phyloP scores from a whole-genome alignment of 2,888 invertebrate species.

The Drosophila aldrichi region DNA sequence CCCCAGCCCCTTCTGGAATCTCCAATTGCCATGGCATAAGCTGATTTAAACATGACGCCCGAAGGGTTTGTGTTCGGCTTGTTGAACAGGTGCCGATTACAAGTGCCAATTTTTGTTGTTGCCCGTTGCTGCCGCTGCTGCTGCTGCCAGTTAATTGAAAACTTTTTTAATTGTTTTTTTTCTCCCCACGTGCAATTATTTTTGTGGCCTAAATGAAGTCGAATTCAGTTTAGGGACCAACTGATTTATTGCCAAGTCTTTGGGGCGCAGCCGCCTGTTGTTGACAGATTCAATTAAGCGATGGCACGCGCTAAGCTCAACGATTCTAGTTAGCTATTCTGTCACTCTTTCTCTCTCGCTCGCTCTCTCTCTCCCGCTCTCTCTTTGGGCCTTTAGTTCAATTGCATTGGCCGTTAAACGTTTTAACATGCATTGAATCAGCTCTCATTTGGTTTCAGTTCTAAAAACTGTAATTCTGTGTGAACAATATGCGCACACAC shows the following conservation, averaged over 20 bases:
- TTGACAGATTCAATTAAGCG: conserved; percentile 77
- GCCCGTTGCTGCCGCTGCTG: not conserved
- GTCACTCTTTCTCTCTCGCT: not conserved
- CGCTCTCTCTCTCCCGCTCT: not conserved
- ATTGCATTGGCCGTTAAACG: conserved; percentile 40
- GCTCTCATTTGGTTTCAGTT: conserved; percentile 43
- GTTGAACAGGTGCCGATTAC: conserved; percentile 80
- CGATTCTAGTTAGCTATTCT: conserved; percentile 5
- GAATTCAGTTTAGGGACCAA: conserved; percentile 41
- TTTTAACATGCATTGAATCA: conserved; percentile 23
- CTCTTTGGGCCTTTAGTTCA: conserved; percentile 7
- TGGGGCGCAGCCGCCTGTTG: conserved; percentile 45
- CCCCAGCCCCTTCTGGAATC: not conserved
- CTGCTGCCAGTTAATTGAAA: conserved; percentile 72
- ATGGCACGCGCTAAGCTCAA: conserved; percentile 34
- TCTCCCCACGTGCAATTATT: not conserved
- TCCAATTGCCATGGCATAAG: conserved; percentile 39
- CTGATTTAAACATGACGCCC: conserved; percentile 51
- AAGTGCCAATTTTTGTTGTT: conserved; percentile 67
- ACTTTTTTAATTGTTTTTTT: conserved; percentile 75
- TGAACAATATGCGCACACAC: conserved; percentile 20
- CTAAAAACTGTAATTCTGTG: conserved; percentile 55
- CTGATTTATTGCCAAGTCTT: conserved; percentile 67
- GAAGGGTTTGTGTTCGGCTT: conserved; percentile 56
- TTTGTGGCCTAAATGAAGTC: conserved; percentile 52